Percentiles rank a stretch among this genome's conserved stretches.
These are phyloP conservation scores for Petrocephalus schoutedeni DNA, from an alignment of 2,797 vertebrate genomes.

Conservation along the genomic window DNA sequence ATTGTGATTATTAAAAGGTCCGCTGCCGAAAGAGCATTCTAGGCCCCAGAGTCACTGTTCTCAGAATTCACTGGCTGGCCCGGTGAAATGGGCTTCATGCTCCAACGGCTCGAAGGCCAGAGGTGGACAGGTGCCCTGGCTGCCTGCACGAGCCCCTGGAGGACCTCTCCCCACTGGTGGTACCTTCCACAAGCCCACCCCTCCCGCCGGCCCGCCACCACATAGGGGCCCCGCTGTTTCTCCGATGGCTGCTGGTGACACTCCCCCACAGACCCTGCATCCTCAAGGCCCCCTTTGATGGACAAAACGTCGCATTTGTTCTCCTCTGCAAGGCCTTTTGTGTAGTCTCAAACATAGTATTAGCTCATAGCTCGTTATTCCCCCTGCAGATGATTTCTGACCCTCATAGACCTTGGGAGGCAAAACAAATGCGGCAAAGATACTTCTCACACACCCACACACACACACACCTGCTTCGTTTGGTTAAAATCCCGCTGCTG, in stretches of 20 bases:
- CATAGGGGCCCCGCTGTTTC: not conserved
- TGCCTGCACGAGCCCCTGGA: not conserved
- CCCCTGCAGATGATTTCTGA: not conserved
- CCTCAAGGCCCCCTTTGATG: constrained; percentile 11
- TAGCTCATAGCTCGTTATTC: not conserved
- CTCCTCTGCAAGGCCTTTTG: not conserved
- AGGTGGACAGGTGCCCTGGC: not conserved
- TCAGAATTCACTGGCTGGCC: not conserved
- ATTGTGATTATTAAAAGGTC: not conserved
- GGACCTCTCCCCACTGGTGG: not conserved
- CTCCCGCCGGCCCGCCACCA: not conserved
- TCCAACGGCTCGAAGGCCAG: not conserved
- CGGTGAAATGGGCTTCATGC: not conserved
- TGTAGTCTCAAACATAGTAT: not conserved
- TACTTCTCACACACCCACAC: not conserved
- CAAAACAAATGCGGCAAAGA: not conserved
- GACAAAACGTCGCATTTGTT: constrained; percentile 15
- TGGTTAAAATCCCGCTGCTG: not conserved
- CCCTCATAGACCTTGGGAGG: not conserved
- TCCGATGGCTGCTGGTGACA: not conserved
- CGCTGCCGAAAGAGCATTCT: not conserved
- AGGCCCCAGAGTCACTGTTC: not conserved
- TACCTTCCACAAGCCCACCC: not conserved
- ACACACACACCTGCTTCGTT: not conserved
- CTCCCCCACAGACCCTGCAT: not conserved